Conservation (phyloP, 2,797 vertebrate genomes). For the Pelobates cultripes region DNA sequence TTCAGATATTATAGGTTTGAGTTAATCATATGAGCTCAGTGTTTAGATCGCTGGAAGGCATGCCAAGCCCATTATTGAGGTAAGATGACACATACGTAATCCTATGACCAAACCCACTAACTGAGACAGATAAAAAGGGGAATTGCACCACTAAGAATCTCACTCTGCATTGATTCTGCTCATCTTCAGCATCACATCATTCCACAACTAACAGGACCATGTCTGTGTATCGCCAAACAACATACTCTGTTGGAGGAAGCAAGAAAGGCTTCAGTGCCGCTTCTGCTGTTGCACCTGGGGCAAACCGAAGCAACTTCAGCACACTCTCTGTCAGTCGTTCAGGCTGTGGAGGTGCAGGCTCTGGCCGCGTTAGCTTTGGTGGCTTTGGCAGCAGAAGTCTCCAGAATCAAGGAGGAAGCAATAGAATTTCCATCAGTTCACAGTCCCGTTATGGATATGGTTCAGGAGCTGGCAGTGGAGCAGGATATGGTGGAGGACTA, state of each 20-base stretch:
- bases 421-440: slow-evolving; percentile 66
- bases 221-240: slow-evolving; percentile 32
- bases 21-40: slow-evolving; percentile 50
- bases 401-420: slow-evolving; percentile 67
- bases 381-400: slow-evolving; percentile 76
- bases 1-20: slow-evolving; percentile 43
- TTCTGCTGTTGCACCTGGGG: slow-evolving; percentile 67
- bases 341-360: slow-evolving; percentile 64
- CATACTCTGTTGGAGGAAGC: slow-evolving; percentile 66
- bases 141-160: slow-evolving; percentile 4
- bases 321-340: slow-evolving; percentile 69
- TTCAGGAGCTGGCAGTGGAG: slow-evolving; percentile 54
- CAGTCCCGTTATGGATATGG: slow-evolving; percentile 59
- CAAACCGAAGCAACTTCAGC: slow-evolving; percentile 68
- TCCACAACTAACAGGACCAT: slow-evolving; percentile 33
- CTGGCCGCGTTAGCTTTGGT: slow-evolving; percentile 52
- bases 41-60: slow-evolving; percentile 49
- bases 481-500: slow-evolving; percentile 55
- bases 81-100: slow-evolving; percentile 43
- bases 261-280: slow-evolving; percentile 76
- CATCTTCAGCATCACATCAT: slow-evolving; percentile 32
- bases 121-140: slow-evolving; percentile 49
- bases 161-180: slow-evolving; percentile 35
- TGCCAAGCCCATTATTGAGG: slow-evolving; percentile 51
- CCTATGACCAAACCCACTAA: slow-evolving; percentile 48